Evolutionary conservation across 2,888 invertebrate species (phyloP).

Genomic region (Tipula confusa): DNA sequence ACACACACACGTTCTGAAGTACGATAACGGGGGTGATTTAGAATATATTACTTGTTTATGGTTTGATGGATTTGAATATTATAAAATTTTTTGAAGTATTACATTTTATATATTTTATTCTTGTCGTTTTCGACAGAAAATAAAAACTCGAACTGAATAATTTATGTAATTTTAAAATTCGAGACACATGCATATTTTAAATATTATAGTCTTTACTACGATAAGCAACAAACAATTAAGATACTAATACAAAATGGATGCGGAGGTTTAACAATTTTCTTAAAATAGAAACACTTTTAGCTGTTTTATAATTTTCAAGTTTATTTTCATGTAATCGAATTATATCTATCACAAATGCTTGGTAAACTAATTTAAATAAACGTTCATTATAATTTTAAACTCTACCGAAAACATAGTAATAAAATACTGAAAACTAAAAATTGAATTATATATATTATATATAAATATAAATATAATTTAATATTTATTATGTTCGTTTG

Average conservation of each 20-base stretch:
- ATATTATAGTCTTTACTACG: too few species aligned
- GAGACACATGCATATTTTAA: neutral
- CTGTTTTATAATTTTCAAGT: too few species aligned
- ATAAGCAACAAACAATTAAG: too few species aligned
- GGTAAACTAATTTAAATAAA: neutral
- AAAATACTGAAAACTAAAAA: neutral
- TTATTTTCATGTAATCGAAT: too few species aligned
- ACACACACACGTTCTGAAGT: neutral
- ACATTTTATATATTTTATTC: neutral
- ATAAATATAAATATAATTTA: neutral
- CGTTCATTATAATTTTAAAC: neutral
- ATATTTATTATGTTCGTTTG: neutral
- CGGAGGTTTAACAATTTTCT: too few species aligned
- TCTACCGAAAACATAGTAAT: neutral
- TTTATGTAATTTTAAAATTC: neutral
- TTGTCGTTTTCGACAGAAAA: neutral
- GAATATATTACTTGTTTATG: constrained; percentile 12
- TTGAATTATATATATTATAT: neutral
- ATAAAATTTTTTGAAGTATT: neutral
- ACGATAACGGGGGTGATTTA: neutral
- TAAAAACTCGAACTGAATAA: neutral
- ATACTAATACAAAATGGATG: too few species aligned
- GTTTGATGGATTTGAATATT: constrained; percentile 12
- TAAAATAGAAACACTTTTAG: too few species aligned
- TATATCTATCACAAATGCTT: neutral